Percentiles rank a stretch among this genome's conserved stretches.
phyloP scores from a whole-genome alignment of 2,113 vertebrate genomes.

The Eonycteris spelaea region DNA sequence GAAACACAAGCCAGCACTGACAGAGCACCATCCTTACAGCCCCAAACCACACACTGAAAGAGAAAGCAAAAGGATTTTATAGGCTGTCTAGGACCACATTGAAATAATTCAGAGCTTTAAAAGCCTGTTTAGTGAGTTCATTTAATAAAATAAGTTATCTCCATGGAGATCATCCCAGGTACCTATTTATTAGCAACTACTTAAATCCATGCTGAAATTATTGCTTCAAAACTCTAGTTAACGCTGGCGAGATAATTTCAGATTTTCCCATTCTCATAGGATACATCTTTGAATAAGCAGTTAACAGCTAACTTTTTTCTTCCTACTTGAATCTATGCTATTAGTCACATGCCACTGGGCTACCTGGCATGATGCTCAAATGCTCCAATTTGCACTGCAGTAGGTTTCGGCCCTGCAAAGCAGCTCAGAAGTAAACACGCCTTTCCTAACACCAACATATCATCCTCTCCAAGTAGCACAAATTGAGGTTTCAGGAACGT shows the following conservation, averaged over 20 bases:
- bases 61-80: not conserved
- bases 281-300: slow-evolving; percentile 22
- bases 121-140: slow-evolving; percentile 2
- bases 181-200: slow-evolving; percentile 45
- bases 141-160: slow-evolving; percentile 58
- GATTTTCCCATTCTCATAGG: not conserved
- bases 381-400: not conserved
- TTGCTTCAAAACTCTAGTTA: slow-evolving; percentile 57
- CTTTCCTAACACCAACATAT: not conserved
- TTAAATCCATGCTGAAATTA: slow-evolving; percentile 36
- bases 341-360: not conserved
- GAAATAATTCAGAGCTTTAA: slow-evolving; percentile 21
- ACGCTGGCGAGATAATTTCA: slow-evolving; percentile 48
- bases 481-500: not conserved
- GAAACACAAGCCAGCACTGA: not conserved
- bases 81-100: not conserved
- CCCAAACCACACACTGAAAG: not conserved
- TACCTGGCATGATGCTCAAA: not conserved
- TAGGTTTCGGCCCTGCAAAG: not conserved
- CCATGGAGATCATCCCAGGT: slow-evolving; percentile 27
- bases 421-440: fast-evolving
- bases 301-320: not conserved
- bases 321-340: not conserved
- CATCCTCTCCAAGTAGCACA: not conserved
- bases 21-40: not conserved